Evolutionary conservation across 2,113 vertebrate genomes (phyloP), one percentile per base, ranked within the genome.

Genomic region (Mystacornis crossleyi): DNA sequence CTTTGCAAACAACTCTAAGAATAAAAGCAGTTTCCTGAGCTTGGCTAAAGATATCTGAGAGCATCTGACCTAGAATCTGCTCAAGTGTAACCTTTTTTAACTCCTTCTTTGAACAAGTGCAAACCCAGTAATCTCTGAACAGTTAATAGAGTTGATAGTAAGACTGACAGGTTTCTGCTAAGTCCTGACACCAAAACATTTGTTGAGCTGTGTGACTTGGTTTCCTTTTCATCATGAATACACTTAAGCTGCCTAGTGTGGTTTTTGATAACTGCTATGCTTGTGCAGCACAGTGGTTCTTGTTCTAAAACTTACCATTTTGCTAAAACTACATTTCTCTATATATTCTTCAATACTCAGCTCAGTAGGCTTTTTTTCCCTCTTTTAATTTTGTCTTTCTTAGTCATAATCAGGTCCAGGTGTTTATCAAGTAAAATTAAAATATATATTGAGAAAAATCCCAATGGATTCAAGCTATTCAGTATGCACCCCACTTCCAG

Each of bases 401-500:
- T 85, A 72, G 33, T n/a, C 57, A 51, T 88, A 55, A 48, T 79
- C 57, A 85, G 29, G 31, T 57, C 18, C 33, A 89, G 70, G 34
- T 94, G 33, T 82, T 93, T 91, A 48, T 75, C 31, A 75, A 65
- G 50, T 85, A 93, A 89, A 81, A 82, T 82, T 69, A 79, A 74
- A 83, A 73, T 70, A 83, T 9, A 75, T 73, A 40, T 34, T 50
- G 40, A 75, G 51, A 84, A 89, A 89, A 80, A 55, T 2, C 13
- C 18, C 45, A 89, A n/a, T 0, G 0, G 45, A 82, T 66, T 94
- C 53, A 90, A 75, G 45, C 94, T 96, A 65, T 90, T 96, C 91
- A 91, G 58, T 94, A 91, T 97, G 93, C 95, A 93, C 54, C 66
- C 83, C 62, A 80, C 91, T 89, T 87, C 18, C 31, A 94, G 81